Evolutionary conservation across 2,797 vertebrate species (phyloP), one percentile per base, ranked within the genome.

Genomic region (Acipenser oxyrinchus): DNA sequence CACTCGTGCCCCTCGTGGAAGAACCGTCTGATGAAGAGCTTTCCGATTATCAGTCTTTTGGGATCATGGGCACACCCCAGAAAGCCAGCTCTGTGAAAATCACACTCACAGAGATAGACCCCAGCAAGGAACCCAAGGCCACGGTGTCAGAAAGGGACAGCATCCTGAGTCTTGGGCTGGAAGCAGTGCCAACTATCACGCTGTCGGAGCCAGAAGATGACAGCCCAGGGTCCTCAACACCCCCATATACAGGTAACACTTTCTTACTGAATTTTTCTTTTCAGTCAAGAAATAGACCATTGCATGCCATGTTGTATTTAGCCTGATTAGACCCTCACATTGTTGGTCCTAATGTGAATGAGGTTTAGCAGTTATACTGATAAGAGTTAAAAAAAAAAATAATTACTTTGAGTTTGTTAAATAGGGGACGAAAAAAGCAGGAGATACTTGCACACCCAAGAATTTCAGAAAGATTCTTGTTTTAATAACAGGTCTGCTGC

Each of bases 161-260:
- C 0, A 83, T 93, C 67, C 90, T 96, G 69, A 98, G 95, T 67
- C 91, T 91, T 7, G 92, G 92, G 68, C 83, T 82, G 3, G 93
- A 96, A 73, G 93, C 88, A n/a, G 94, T 98, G 64, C 96, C 96
- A 6, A 97, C 82, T 0, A 94, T 99, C 75, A 99, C 87, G 0
- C 90, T 99, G 58, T 98, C 96, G 0, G 96, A 98, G 81, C 96
- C 95, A 0, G 96, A 98, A 81, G 96, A 98, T n/a, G 94, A 99
- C 71, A 98, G 96, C 76, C 94, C 94, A 0, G 91, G 90, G 0
- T 97, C 95, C 8, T 85, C 93, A 70, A 96, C 92, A 0, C 90
- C 93, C 68, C 96, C 96, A 0, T 95, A 94, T 69, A 95, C 92
- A 77, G 92, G 92, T 85, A 91, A 90, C 64, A 6, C 37, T 13